Evolutionary conservation across 2,888 invertebrate genomes (phyloP), one percentile per base, ranked within the genome.

Genomic region (Harpagoxenus sublaevis): DNA sequence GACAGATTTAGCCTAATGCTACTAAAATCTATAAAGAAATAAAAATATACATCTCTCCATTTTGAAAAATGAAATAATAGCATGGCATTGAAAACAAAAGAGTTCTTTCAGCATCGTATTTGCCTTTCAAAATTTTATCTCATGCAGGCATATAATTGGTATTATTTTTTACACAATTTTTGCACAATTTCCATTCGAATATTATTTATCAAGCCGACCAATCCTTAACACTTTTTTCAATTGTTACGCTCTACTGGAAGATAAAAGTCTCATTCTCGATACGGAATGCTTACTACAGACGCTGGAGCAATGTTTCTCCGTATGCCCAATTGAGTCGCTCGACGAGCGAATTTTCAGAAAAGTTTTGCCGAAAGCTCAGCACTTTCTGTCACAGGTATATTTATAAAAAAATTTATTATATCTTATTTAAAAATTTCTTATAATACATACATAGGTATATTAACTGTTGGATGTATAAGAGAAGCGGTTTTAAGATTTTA

Each of bases 291-390:
- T 87, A 45, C 53, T 73, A 10, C 65, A 66, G 23, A 15, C n/a
- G 9, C 35, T 91, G 51, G 75, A 86, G 23, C 51, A 55, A 39
- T 87, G 71, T 65, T 82, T 90, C 0, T 77, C 83, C 10, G 39
- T 45, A 9, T 89, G 83, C 9, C 12, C 86, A 28, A 48, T 55
- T 6, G 65, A 87, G 10, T 65, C 35, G 3, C 77, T 92, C n/a
- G 90, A 92, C 3, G 86, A 91, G 18, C 86, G 84, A 75, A 75
- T 93, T 68, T 92, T 93, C 45, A 62, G 63, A 1, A 82, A 84
- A 45, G 71, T 85, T 42, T 74, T 92, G 3, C 84, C 88, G 0
- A 53, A 81, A 23, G 90, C 86, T 5, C 84, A 89, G 18, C 53
- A 53, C 28, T 71, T 84, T 28, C 77, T 92, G 23, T 66, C 55